Evolutionary conservation across 2,888 invertebrate species (phyloP), one percentile per base, ranked within the genome.

Genomic region (Abrostola triplasia): DNA sequence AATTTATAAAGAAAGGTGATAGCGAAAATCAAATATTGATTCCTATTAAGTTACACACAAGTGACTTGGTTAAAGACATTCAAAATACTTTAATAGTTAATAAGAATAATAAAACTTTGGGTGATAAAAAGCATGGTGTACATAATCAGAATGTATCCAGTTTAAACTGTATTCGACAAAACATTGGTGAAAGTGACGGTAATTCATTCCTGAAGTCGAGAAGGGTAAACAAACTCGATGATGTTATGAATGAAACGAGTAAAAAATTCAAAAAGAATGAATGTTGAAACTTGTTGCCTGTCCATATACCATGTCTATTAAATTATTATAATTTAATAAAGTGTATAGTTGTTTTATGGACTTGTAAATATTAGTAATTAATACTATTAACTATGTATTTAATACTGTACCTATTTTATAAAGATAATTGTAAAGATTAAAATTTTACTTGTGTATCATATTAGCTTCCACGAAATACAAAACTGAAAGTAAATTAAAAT

Each of bases 61-160:
- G 91, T 90, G 94, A 95, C 69, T 86, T 93, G 79, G 93, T 93
- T 80, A 94, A 94, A 89, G 94, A 95, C 88, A 90, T 95, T 88
- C 94, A 94, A 87, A 94, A 93, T 85, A 90, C 92, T 66, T 87
- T 93, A 86, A 88, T 95, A 90, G 91, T 89, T 83, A 94, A 92
- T 90, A 94, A 93, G 88, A 94, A 88, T 88, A 93, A 88, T 86
- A 91, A 93, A 88, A 91, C 83, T 79, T 82, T 92, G 77, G 88
- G 91, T 92, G 95, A 95, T 88, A 95, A 94, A 92, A 95, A 93
- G 86, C 89, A 93, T 84, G 86, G 90, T 91, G 90, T 94, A 88
- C 89, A 94, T 89, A 94, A 92, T 91, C 93, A 93, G 84, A 94
- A 89, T 89, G 89, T 92, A 85, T 86, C 94, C 83, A 92, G 80